Evolutionary conservation across 2,113 vertebrate species (phyloP).

Genomic region (Crypturellus undulatus): DNA sequence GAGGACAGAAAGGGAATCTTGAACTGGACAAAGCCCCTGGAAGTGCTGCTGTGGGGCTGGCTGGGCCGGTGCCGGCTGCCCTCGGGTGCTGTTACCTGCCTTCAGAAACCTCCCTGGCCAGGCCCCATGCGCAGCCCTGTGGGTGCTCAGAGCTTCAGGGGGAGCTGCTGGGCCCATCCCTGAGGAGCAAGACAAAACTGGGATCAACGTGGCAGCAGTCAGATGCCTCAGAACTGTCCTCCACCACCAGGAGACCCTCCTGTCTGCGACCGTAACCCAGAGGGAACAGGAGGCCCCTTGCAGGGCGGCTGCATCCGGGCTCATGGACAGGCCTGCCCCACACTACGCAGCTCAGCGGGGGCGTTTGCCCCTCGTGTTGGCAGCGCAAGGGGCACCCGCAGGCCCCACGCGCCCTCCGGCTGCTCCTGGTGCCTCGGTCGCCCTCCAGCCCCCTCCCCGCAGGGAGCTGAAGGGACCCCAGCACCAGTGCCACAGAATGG

Average conservation of each 20-base stretch:
- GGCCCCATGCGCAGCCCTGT: background rate
- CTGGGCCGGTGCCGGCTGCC: background rate
- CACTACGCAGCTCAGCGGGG: background rate
- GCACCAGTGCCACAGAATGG: background rate
- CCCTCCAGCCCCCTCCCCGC: background rate
- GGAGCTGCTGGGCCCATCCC: background rate
- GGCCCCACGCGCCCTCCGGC: background rate
- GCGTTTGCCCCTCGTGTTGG: background rate
- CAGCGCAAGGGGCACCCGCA: background rate
- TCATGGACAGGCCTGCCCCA: background rate
- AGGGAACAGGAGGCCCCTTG: background rate
- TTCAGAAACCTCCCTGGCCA: background rate
- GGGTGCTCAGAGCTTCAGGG: background rate
- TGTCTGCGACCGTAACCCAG: background rate
- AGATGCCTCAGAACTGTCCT: rapidly evolving
- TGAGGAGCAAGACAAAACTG: background rate
- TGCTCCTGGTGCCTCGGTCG: background rate
- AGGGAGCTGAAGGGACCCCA: background rate
- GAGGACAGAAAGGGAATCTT: background rate
- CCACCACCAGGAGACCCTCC: background rate
- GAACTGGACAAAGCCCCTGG: background rate
- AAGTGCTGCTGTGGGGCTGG: background rate
- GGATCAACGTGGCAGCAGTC: background rate
- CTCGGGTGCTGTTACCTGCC: background rate
- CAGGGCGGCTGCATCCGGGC: background rate